A percentile compares a stretch with the other conserved stretches of the same genome.
These are phyloP conservation scores for Sceliomorpha sp. DNA, from an alignment of 2,888 invertebrate species.

Conservation along the genomic window DNA sequence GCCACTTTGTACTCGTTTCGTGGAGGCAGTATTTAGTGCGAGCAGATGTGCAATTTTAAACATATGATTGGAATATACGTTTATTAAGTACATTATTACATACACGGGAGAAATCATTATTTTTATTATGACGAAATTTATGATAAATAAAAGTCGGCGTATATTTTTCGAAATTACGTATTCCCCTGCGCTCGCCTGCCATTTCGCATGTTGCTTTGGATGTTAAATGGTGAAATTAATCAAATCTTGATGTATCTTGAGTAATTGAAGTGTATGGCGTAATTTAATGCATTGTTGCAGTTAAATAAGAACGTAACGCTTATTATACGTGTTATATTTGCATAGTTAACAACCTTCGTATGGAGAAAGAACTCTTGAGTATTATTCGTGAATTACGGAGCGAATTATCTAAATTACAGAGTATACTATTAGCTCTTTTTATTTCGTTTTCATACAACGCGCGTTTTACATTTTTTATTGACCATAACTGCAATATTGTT, in stretches of 20 bases:
- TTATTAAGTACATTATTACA: conserved; percentile 32
- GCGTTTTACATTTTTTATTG: conserved; percentile 30
- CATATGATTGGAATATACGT: conserved; percentile 44
- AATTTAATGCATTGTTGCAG: conserved; percentile 44
- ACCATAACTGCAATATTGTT: conserved; percentile 26
- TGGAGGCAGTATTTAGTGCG: conserved; percentile 38
- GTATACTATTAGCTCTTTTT: conserved; percentile 43
- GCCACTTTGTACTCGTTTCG: conserved; percentile 49
- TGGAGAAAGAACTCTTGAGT: conserved; percentile 35
- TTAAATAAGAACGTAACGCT: conserved; percentile 40
- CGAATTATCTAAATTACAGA: conserved; percentile 51
- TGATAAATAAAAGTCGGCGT: conserved; percentile 15
- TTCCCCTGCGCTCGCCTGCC: conserved; percentile 30
- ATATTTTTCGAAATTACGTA: conserved; percentile 17
- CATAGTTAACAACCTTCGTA: conserved; percentile 44
- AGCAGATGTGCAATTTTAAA: conserved; percentile 46
- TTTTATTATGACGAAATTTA: conserved; percentile 25
- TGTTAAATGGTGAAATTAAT: conserved; percentile 35
- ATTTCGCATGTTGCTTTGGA: conserved; percentile 24
- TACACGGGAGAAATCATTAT: conserved; percentile 8
- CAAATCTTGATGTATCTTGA: conserved; percentile 24
- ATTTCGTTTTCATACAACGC: conserved; percentile 38
- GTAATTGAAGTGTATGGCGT: conserved; percentile 36
- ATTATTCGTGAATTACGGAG: conserved; percentile 44
- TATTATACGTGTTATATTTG: conserved; percentile 38